Percentiles rank a stretch among this genome's conserved stretches.
Evolutionary conservation across 2,113 vertebrate genomes (phyloP).

Genomic region (Rhinopomastus cyanomelas): DNA sequence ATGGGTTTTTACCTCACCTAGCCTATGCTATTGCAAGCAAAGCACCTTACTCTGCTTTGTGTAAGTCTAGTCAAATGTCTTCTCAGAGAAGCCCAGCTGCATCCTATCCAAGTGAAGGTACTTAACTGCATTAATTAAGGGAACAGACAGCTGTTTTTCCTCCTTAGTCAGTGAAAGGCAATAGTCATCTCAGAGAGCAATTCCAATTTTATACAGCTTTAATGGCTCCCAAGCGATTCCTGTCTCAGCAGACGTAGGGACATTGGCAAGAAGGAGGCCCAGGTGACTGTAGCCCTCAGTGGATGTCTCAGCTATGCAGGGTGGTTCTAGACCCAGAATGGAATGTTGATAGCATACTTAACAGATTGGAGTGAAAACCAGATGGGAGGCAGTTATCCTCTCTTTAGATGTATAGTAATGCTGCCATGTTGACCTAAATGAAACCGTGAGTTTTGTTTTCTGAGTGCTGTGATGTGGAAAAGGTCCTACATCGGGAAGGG

Average conservation of each 20-base stretch:
- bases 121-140: not conserved
- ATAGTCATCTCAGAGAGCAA: not conserved
- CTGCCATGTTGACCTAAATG: not conserved
- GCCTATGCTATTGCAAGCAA: not conserved
- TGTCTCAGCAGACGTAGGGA: not conserved
- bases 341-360: not conserved
- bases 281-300: not conserved
- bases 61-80: not conserved
- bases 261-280: not conserved
- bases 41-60: not conserved
- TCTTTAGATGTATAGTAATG: not conserved
- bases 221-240: not conserved
- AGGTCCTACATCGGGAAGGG: not conserved
- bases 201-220: not conserved
- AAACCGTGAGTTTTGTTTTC: not conserved
- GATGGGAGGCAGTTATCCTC: not conserved
- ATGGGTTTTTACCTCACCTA: not conserved
- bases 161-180: not conserved
- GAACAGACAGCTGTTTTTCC: not conserved
- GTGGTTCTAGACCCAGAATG: not conserved
- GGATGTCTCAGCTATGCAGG: fast-evolving
- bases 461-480: not conserved
- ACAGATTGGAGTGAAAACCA: not conserved
- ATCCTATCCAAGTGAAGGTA: not conserved
- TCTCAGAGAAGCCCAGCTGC: not conserved